These are phyloP conservation scores for Amaurobius ferox DNA, from an alignment of 2,888 invertebrate species.

Conservation along the genomic window DNA sequence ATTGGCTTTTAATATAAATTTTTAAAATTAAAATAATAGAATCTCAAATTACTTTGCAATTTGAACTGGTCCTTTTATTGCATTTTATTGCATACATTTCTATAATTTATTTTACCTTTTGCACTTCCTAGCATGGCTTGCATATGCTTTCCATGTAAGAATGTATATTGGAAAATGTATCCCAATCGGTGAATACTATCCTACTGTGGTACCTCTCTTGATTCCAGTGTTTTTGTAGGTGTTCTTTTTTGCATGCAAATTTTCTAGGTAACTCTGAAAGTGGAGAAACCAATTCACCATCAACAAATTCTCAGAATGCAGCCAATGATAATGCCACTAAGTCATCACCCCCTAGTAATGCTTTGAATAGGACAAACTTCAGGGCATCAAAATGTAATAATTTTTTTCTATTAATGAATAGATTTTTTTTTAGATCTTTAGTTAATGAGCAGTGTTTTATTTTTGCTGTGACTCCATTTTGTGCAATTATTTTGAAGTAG, in stretches of 20 bases:
- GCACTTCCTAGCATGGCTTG: conserved; percentile 50
- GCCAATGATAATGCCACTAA: conserved; percentile 77
- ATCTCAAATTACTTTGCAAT: no score
- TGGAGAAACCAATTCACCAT: conserved; percentile 53
- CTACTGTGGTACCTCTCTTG: not conserved
- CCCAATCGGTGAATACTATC: not conserved
- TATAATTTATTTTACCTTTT: not conserved
- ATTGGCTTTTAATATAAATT: no score
- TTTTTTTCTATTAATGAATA: conserved; percentile 39
- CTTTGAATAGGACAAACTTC: conserved; percentile 85
- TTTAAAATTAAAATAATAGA: no score
- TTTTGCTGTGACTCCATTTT: no score
- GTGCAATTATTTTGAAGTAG: no score
- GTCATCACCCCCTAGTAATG: conserved; percentile 74
- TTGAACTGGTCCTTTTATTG: no score
- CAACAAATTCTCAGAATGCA: conserved; percentile 78
- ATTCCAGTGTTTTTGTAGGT: conserved; percentile 54
- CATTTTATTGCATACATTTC: no score
- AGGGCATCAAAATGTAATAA: conserved; percentile 89
- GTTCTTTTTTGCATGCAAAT: conserved; percentile 78
- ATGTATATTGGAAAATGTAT: not conserved
- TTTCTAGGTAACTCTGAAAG: conserved; percentile 80
- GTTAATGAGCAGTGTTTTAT: no score
- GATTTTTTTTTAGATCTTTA: not conserved
- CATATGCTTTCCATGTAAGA: not conserved